Conservation (phyloP, 2,797 vertebrate genomes). For the Phataginus tricuspis region DNA sequence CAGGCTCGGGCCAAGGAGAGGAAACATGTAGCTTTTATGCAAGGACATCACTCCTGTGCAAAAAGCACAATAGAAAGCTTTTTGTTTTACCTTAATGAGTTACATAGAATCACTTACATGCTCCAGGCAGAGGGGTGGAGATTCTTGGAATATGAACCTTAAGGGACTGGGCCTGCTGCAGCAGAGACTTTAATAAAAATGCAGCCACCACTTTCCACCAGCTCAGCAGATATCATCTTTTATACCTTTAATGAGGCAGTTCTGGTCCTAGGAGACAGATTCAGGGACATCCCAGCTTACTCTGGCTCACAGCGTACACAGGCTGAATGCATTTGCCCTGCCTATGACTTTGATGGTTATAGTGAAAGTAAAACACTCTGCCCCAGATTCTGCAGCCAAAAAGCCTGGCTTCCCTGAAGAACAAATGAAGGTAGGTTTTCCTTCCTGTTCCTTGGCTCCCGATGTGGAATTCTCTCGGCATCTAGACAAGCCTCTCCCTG, state of each 20-base stretch:
- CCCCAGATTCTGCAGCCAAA: conserved; percentile 59
- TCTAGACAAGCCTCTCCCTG: not conserved
- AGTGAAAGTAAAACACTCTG: conserved; percentile 70
- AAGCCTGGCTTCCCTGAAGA: conserved; percentile 21
- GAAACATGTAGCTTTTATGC: conserved; percentile 70
- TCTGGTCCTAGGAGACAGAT: conserved; percentile 57
- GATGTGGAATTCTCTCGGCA: not conserved
- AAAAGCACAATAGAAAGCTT: conserved; percentile 64
- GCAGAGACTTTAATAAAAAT: conserved; percentile 78
- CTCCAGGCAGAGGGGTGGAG: conserved; percentile 59
- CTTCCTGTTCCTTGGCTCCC: not conserved
- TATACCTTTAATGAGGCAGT: conserved; percentile 61
- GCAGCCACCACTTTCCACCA: conserved; percentile 75
- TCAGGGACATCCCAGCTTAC: conserved; percentile 67
- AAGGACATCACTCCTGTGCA: conserved; percentile 60
- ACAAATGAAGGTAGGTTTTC: not conserved
- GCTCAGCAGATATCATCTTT: conserved; percentile 76
- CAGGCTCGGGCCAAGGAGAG: conserved; percentile 60
- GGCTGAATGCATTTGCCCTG: conserved; percentile 73
- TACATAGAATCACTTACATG: conserved; percentile 74
- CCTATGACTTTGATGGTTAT: conserved; percentile 73
- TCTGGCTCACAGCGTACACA: conserved; percentile 53
- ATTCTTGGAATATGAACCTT: conserved; percentile 77
- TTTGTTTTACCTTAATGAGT: conserved; percentile 78
- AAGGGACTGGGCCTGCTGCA: conserved; percentile 73